Evolutionary conservation across 2,797 vertebrate species (phyloP), one percentile per base, ranked within the genome.

Genomic region (Enteromius trimaculatus): DNA sequence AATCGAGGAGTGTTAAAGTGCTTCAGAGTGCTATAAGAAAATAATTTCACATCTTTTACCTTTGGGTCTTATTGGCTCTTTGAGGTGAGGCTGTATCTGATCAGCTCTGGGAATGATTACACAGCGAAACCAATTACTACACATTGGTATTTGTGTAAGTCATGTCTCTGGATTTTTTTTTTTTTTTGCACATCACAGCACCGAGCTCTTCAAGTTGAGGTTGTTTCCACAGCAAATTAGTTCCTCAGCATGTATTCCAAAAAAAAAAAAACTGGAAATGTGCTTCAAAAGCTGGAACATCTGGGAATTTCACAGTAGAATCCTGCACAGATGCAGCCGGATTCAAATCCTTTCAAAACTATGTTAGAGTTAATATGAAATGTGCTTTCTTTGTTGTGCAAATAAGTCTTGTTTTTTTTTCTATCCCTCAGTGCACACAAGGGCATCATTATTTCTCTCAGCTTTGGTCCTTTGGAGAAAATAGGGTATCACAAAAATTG

Each of bases 401-500:
- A 47, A 72, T 34, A 19, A 6, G 0, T 53, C 37, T 62, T 42
- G 26, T 62, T 77, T 42, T 62, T 42, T 62, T 8, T 77, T 13
- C 60, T 16, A 49, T 72, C 21, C 6, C 53, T 34, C 19, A 34
- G 39, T 31, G 13, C 2, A 7, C 39, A 47, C 79, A 13, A 21
- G 70, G 17, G 37, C 29, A 64, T 34, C 16, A 70, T 69, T 17
- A 53, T 51, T 66, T 42, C n/a, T 66, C 10, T 76, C 60, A 47
- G 47, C 42, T 65, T 75, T 68, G 23, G 10, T 58, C 16, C 55
- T 21, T n/a, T 55, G 62, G 68, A 64, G 14, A 68, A 82, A 68
- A 68, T 23, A 51, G 23, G 55, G 4, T n/a, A 58, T 58, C 19
- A 17, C 11, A 66, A 37, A 77, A 68, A 68, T 44, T 53, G 34